Percentiles rank a stretch among this genome's conserved stretches.
Conservation (phyloP, 2,113 vertebrate genomes). For the Agelaius phoeniceus region DNA sequence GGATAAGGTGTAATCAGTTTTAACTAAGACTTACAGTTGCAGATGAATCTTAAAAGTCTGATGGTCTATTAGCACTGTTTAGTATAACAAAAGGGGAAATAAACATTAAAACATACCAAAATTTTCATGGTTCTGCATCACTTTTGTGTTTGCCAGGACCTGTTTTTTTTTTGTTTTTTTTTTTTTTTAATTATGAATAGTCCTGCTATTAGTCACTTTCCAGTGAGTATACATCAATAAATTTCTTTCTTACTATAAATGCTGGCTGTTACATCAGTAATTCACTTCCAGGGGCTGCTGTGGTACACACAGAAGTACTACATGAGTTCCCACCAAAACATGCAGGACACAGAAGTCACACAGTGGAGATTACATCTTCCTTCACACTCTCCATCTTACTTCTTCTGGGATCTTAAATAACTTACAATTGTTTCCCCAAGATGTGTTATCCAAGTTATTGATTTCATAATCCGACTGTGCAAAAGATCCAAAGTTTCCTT, state of each 20-base stretch:
- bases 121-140: not conserved
- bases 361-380: not conserved
- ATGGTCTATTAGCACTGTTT: not conserved
- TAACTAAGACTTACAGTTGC: not conserved
- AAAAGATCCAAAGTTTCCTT: not conserved
- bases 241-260: not conserved
- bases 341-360: not conserved
- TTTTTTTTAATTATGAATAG: not conserved
- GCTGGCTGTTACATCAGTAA: not conserved
- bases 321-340: not conserved
- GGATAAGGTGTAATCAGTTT: not conserved
- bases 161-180: no score
- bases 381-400: not conserved
- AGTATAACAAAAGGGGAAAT: not conserved
- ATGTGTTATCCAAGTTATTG: not conserved
- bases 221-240: not conserved
- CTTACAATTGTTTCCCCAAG: not conserved
- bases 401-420: not conserved
- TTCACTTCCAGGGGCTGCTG: not conserved
- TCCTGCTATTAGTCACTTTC: not conserved
- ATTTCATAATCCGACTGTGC: not conserved
- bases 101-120: not conserved
- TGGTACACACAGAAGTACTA: not conserved
- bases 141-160: not conserved
- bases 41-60: not conserved